phyloP scores from a whole-genome alignment of 1,140 invertebrate genomes.

The Euwallacea similis region DNA sequence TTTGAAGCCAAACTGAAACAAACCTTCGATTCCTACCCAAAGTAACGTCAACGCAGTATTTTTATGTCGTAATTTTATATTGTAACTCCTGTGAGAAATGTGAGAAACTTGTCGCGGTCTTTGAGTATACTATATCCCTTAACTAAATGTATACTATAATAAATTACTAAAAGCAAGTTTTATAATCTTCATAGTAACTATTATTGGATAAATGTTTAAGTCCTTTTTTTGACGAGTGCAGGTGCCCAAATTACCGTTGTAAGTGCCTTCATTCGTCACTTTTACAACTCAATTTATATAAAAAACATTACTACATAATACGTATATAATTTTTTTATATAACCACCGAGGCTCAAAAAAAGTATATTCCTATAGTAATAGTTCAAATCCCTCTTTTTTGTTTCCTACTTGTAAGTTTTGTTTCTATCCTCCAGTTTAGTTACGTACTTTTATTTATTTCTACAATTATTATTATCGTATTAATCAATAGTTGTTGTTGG shows the following conservation, averaged over 20 bases:
- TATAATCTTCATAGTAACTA: neutral
- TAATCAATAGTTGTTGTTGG: conserved; percentile 10
- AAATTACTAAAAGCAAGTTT: conserved; percentile 5
- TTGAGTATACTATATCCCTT: conserved; percentile 19
- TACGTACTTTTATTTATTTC: conserved; percentile 22
- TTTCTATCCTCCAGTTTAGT: conserved; percentile 19
- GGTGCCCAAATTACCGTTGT: too few species aligned
- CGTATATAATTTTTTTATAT: conserved; percentile 1
- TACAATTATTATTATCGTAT: neutral
- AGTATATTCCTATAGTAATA: conserved; percentile 36
- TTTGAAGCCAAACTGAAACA: neutral
- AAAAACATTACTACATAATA: too few species aligned
- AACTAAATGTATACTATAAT: conserved; percentile 28
- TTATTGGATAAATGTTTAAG: neutral
- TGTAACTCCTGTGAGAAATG: conserved; percentile 1
- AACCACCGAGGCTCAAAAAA: conserved; percentile 29
- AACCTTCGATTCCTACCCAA: conserved; percentile 11
- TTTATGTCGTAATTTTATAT: conserved; percentile 16
- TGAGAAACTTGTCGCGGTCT: conserved; percentile 3
- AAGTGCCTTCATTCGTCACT: too few species aligned
- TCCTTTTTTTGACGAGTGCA: too few species aligned
- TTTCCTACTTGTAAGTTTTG: conserved; percentile 26
- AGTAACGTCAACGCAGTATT: conserved; percentile 18
- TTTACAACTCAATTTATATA: too few species aligned
- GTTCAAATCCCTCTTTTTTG: conserved; percentile 16